These are phyloP conservation scores for Sitophilus oryzae DNA, from an alignment of 1,140 invertebrate genomes.

Conservation along the genomic window DNA sequence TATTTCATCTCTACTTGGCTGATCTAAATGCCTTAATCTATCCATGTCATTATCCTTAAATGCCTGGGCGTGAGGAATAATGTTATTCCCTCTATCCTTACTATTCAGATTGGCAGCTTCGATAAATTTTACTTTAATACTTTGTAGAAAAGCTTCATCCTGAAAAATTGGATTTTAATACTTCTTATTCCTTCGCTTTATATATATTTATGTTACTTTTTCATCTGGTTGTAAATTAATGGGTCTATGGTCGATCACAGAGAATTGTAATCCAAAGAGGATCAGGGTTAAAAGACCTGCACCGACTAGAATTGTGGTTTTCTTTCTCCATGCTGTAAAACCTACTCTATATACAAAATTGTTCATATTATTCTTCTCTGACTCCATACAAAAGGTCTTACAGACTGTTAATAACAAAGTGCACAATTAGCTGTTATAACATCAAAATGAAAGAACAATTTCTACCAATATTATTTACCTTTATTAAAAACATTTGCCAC, in stretches of 20 bases:
- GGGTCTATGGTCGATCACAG: conserved; percentile 27
- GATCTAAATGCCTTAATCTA: conserved; percentile 15
- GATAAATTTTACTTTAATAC: conserved; percentile 22
- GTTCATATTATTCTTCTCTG: conserved; percentile 28
- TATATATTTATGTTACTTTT: neutral
- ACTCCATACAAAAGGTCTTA: too few relatives aligned
- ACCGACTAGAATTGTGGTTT: conserved; percentile 37
- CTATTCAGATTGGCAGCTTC: conserved; percentile 20
- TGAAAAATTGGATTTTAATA: neutral
- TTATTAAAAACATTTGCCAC: too few relatives aligned
- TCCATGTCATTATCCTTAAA: conserved; percentile 5
- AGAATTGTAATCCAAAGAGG: conserved; percentile 40
- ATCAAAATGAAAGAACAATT: too few relatives aligned
- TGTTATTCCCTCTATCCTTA: conserved; percentile 6
- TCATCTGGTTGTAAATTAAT: neutral
- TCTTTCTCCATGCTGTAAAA: conserved; percentile 39
- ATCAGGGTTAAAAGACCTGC: conserved; percentile 31
- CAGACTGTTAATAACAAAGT: too few relatives aligned
- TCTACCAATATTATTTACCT: too few relatives aligned
- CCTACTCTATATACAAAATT: conserved; percentile 36
- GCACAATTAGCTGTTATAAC: too few relatives aligned
- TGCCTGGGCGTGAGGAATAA: too few relatives aligned
- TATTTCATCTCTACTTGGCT: conserved; percentile 15
- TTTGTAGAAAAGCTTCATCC: conserved; percentile 4
- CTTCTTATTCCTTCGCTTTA: conserved; percentile 7